Conservation (phyloP, 2,113 vertebrate species). For the Picathartes gymnocephalus region DNA sequence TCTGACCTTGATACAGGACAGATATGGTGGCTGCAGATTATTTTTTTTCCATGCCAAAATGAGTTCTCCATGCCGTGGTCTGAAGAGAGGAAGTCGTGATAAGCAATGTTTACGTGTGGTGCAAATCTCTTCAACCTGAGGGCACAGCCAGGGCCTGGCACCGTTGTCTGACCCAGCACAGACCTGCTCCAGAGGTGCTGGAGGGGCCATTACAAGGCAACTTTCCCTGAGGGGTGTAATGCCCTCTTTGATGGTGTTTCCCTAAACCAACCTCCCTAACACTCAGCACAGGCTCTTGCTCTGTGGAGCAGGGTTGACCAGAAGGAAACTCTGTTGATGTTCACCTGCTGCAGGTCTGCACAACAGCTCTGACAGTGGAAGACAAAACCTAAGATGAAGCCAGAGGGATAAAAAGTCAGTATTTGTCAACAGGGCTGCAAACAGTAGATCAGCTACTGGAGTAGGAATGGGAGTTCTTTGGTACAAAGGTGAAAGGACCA, state of each 20-base stretch:
- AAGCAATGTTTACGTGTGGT: not conserved
- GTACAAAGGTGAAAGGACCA: not conserved
- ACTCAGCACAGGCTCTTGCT: not conserved
- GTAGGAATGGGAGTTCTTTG: not conserved
- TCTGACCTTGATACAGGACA: slow-evolving; percentile 44
- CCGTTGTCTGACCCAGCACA: not conserved
- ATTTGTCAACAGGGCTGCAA: not conserved
- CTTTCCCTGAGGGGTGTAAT: not conserved
- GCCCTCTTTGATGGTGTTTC: not conserved
- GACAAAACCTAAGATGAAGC: not conserved
- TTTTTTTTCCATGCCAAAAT: not conserved
- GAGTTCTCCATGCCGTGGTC: rapidly evolving
- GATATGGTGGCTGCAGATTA: not conserved
- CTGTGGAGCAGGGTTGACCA: not conserved
- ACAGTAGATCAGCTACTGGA: not conserved
- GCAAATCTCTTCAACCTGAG: not conserved
- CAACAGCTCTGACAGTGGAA: not conserved
- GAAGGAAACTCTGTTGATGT: not conserved
- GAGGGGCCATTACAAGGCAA: not conserved
- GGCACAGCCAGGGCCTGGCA: not conserved
- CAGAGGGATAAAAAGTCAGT: not conserved
- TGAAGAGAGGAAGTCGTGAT: not conserved
- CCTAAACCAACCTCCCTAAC: not conserved
- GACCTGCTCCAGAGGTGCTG: not conserved
- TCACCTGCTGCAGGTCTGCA: not conserved